phyloP scores from a whole-genome alignment of 2,888 invertebrate genomes.

The Creontiades dilutus region DNA sequence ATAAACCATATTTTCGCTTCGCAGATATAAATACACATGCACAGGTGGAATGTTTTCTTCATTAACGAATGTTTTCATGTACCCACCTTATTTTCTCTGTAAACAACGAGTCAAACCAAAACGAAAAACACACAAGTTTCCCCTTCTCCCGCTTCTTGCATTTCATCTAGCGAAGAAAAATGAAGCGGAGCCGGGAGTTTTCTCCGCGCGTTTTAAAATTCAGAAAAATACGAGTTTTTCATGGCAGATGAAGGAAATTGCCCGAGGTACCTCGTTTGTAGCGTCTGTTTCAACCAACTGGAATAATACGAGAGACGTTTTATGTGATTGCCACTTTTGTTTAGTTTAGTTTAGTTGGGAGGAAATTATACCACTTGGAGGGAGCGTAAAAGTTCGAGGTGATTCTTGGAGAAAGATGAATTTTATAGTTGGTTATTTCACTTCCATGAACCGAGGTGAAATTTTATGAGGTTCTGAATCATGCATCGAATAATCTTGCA shows the following conservation, averaged over 20 bases:
- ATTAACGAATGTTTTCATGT: background rate
- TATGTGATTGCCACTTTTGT: slow-evolving; percentile 26
- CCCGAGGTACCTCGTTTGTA: background rate
- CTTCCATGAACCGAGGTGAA: background rate
- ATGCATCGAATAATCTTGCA: too few species aligned
- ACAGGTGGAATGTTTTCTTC: background rate
- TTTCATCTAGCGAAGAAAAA: background rate
- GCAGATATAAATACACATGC: too few species aligned
- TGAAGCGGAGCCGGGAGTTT: background rate
- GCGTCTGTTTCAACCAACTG: slow-evolving; percentile 14
- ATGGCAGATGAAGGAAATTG: slow-evolving; percentile 31
- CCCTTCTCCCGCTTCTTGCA: background rate
- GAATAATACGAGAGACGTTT: slow-evolving; percentile 20
- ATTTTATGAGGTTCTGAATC: too few species aligned
- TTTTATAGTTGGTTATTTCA: background rate
- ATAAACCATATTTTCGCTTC: too few species aligned
- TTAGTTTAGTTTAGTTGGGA: background rate
- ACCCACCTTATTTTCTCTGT: slow-evolving; percentile 12
- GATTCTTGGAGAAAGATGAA: background rate
- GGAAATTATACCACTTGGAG: background rate
- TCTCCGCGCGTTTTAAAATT: background rate
- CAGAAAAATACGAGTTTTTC: slow-evolving; percentile 35
- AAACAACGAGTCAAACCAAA: slow-evolving; percentile 39
- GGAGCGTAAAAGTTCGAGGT: background rate
- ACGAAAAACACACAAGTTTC: slow-evolving; percentile 9